phyloP scores from a whole-genome alignment of 2,888 invertebrate genomes.

The Caenorhabditis sp. region DNA sequence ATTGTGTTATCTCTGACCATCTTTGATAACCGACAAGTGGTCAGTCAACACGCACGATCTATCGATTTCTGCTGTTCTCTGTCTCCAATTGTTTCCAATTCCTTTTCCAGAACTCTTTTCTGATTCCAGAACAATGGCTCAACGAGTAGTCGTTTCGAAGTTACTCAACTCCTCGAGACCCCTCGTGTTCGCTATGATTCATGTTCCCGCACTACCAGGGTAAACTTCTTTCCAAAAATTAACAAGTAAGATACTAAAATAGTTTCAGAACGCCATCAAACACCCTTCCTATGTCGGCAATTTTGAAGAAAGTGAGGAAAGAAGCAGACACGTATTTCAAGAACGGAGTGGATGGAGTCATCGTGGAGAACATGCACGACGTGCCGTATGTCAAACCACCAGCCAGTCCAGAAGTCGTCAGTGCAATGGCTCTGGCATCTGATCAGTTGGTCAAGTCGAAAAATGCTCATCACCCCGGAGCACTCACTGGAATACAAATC shows the following conservation, averaged over 20 bases:
- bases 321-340: constrained; percentile 74
- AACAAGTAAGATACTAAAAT: not conserved
- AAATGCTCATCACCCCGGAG: constrained; percentile 41
- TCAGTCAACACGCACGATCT: constrained; percentile 3
- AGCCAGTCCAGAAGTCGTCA: constrained; percentile 64
- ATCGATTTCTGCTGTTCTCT: constrained; percentile 23
- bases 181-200: constrained; percentile 79
- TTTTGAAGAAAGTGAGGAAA: constrained; percentile 71
- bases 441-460: constrained; percentile 61
- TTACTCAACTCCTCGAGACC: constrained; percentile 65
- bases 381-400: constrained; percentile 76
- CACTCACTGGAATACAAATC: constrained; percentile 86
- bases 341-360: constrained; percentile 75
- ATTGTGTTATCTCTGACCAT: constrained; percentile 33
- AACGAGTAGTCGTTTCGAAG: constrained; percentile 41
- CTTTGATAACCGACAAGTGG: constrained; percentile 39
- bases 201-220: constrained; percentile 76
- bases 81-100: no score
- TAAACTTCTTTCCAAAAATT: constrained; percentile 18
- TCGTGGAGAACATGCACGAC: constrained; percentile 82
- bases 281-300: constrained; percentile 64
- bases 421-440: constrained; percentile 69
- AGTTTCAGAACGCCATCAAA: constrained; percentile 73
- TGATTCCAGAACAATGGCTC: constrained; percentile 26
- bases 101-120: no score